These are phyloP conservation scores for Callocephalon fimbriatum DNA, from an alignment of 2,113 vertebrate genomes.

Conservation along the genomic window DNA sequence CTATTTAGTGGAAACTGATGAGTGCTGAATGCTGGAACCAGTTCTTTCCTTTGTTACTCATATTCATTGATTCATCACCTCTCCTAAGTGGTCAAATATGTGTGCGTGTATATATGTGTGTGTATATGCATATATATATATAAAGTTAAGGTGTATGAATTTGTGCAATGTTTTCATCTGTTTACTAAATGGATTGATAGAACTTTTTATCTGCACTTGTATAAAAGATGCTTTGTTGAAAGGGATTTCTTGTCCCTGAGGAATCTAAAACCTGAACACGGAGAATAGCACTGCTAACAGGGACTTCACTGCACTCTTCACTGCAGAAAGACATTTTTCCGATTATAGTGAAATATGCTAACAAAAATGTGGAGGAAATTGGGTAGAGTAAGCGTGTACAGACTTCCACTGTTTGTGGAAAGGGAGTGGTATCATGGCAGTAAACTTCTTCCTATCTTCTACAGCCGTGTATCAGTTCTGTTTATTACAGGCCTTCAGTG, in stretches of 20 bases:
- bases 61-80: not conserved
- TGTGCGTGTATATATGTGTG: rapidly evolving
- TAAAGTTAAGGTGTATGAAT: not conserved
- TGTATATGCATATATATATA: rapidly evolving
- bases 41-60: not conserved
- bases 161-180: not conserved
- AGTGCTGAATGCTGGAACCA: not conserved
- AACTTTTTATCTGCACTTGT: not conserved
- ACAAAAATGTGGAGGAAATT: rapidly evolving
- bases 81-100: not conserved
- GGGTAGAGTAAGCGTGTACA: rapidly evolving
- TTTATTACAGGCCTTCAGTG: not conserved
- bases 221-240: not conserved
- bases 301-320: not conserved
- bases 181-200: not conserved
- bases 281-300: not conserved
- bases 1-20: not conserved
- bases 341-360: not conserved
- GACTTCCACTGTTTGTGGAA: not conserved
- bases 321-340: not conserved
- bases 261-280: not conserved
- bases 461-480: rapidly evolving
- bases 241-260: not conserved
- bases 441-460: not conserved
- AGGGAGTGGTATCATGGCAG: not conserved